Evolutionary conservation across 1,140 invertebrate species (phyloP).

Genomic region (Goniozus legneri): DNA sequence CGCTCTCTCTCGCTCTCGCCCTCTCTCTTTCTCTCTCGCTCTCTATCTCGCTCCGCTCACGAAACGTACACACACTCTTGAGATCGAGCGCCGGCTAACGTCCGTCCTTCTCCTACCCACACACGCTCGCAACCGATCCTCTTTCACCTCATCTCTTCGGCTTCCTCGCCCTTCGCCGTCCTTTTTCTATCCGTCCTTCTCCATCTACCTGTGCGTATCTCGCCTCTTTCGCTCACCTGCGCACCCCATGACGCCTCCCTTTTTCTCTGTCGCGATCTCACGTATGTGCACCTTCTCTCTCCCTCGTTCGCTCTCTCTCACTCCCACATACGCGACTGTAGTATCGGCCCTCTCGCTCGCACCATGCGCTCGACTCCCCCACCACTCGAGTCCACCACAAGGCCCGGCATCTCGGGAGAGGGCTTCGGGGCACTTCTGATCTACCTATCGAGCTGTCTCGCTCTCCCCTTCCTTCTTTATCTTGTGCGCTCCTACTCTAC

Average conservation of each 20-base stretch:
- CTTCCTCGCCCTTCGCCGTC: conserved; percentile 11
- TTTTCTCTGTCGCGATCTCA: conserved; percentile 1
- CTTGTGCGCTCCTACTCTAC: background rate
- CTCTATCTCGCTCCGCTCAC: conserved; percentile 1
- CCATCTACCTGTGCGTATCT: background rate
- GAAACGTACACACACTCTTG: too few species aligned
- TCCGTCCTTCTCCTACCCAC: too few species aligned
- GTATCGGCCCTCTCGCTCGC: conserved; percentile 15
- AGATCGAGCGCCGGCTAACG: too few species aligned
- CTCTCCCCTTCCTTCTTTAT: background rate
- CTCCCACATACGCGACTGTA: conserved; percentile 3
- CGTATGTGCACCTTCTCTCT: conserved; percentile 9
- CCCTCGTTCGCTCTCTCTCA: conserved; percentile 6
- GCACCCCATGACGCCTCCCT: conserved; percentile 12
- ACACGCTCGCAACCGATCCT: conserved; percentile 13
- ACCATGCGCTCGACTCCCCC: conserved; percentile 8
- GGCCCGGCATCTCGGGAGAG: background rate
- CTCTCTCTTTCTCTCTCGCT: conserved; percentile 16
- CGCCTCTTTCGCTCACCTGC: conserved; percentile 15
- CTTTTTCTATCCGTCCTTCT: conserved; percentile 3
- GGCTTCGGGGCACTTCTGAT: background rate
- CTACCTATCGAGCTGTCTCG: conserved; percentile 5
- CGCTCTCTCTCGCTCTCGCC: conserved; percentile 12
- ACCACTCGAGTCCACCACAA: background rate
- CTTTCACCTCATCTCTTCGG: conserved; percentile 8